Conservation (phyloP, 2,113 vertebrate species). For the Podiceps cristatus region DNA sequence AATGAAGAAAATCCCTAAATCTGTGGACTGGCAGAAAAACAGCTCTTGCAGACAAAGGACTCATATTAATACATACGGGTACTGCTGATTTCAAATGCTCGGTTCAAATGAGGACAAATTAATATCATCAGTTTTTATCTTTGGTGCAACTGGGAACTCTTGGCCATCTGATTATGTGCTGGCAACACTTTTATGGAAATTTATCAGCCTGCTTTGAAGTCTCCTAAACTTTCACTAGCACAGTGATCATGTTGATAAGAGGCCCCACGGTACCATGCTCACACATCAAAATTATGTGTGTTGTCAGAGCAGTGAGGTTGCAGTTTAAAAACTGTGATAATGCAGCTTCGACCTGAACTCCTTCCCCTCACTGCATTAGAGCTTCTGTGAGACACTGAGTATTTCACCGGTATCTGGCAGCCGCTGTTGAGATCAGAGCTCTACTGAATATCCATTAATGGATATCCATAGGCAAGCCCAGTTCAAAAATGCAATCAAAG, state of each 20-base stretch:
- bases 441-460: not conserved
- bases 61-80: not conserved
- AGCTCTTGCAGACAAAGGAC: not conserved
- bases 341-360: not conserved
- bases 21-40: conserved; percentile 2
- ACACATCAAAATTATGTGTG: not conserved
- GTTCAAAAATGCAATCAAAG: not conserved
- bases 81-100: not conserved
- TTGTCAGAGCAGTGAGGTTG: not conserved
- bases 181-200: conserved; percentile 35
- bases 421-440: not conserved
- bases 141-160: conserved; percentile 1
- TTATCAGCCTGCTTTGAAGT: conserved; percentile 44
- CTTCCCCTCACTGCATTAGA: not conserved
- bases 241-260: conserved; percentile 16
- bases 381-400: not conserved
- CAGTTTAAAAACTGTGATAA: not conserved
- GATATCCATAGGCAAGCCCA: not conserved
- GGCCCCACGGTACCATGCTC: not conserved
- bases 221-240: conserved; percentile 1
- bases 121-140: conserved; percentile 20
- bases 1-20: conserved; percentile 35
- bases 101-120: conserved; percentile 53
- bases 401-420: not conserved
- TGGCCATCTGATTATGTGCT: conserved; percentile 31